Conservation (phyloP, 2,888 invertebrate species). For the Synergus gifuensis region DNA sequence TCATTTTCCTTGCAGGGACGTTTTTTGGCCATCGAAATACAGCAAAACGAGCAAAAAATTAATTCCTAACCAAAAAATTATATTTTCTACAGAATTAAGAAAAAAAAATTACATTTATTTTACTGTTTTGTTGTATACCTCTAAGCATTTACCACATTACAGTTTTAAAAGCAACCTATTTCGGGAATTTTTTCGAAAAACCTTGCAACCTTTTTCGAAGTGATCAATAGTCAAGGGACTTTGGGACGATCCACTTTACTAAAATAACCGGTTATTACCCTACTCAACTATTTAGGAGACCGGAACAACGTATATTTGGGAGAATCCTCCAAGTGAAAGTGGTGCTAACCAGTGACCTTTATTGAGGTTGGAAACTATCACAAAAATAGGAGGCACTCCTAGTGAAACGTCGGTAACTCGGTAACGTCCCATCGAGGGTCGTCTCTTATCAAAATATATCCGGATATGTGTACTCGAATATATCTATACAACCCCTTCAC, state of each 20-base stretch:
- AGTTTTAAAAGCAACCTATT: not conserved
- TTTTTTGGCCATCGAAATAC: too few species aligned
- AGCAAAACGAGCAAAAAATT: too few species aligned
- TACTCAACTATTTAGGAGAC: slow-evolving; percentile 26
- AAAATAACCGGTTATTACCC: slow-evolving; percentile 4
- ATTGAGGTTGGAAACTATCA: slow-evolving; percentile 9
- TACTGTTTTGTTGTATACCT: too few species aligned
- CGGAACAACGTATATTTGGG: slow-evolving; percentile 4
- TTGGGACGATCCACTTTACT: not conserved
- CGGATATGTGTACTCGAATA: not conserved
- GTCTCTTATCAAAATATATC: slow-evolving; percentile 21
- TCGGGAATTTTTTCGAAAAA: not conserved
- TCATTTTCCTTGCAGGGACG: too few species aligned
- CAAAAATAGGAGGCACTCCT: slow-evolving; percentile 9
- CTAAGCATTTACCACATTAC: not conserved
- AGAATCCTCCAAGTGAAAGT: slow-evolving; percentile 18
- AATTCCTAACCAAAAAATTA: too few species aligned
- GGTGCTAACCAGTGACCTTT: slow-evolving; percentile 21
- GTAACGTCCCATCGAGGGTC: slow-evolving; percentile 34
- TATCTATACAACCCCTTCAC: not conserved
- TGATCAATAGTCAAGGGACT: not conserved
- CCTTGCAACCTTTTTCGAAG: not conserved
- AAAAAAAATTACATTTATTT: too few species aligned
- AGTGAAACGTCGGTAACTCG: slow-evolving; percentile 20
- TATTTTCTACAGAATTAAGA: too few species aligned